Evolutionary conservation across 2,888 invertebrate species (phyloP).

Genomic region (Andrena haemorrhoa): DNA sequence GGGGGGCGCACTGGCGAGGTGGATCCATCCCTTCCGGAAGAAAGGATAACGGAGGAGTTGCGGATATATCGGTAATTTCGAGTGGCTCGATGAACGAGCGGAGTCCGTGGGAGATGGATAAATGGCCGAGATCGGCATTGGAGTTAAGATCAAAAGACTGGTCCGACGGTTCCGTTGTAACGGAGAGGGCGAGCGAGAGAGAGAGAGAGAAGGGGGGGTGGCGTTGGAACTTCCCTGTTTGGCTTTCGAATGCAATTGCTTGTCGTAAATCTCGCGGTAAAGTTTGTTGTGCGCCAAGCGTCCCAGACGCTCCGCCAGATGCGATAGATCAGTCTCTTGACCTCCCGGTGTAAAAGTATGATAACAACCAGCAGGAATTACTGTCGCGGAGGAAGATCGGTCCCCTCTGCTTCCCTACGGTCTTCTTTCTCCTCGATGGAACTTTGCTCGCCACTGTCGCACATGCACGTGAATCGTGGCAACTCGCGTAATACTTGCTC

Average conservation of each 20-base stretch:
- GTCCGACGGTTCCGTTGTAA: slow-evolving; percentile 23
- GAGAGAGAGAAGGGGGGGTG: slow-evolving; percentile 4
- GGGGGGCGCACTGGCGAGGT: not conserved
- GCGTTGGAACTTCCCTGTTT: slow-evolving; percentile 63
- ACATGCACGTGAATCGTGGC: not conserved
- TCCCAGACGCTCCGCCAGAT: slow-evolving; percentile 52
- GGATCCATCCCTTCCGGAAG: slow-evolving; percentile 2
- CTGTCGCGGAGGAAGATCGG: slow-evolving; percentile 4
- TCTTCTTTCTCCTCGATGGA: not conserved
- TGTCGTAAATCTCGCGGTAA: slow-evolving; percentile 76
- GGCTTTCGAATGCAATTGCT: slow-evolving; percentile 76
- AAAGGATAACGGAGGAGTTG: slow-evolving; percentile 50
- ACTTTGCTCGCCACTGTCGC: not conserved
- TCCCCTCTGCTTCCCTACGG: not conserved
- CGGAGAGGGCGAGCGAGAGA: slow-evolving; percentile 8
- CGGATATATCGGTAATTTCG: slow-evolving; percentile 62
- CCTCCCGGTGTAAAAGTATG: slow-evolving; percentile 42
- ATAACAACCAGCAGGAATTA: slow-evolving; percentile 36
- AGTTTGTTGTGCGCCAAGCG: slow-evolving; percentile 75
- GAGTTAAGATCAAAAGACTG: slow-evolving; percentile 69
- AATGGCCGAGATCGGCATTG: slow-evolving; percentile 70
- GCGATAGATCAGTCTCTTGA: slow-evolving; percentile 64
- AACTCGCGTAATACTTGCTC: not conserved
- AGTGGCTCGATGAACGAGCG: slow-evolving; percentile 46
- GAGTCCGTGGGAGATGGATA: slow-evolving; percentile 64